These are phyloP conservation scores for Cancer borealis DNA, from an alignment of 2,888 invertebrate species.

Conservation along the genomic window DNA sequence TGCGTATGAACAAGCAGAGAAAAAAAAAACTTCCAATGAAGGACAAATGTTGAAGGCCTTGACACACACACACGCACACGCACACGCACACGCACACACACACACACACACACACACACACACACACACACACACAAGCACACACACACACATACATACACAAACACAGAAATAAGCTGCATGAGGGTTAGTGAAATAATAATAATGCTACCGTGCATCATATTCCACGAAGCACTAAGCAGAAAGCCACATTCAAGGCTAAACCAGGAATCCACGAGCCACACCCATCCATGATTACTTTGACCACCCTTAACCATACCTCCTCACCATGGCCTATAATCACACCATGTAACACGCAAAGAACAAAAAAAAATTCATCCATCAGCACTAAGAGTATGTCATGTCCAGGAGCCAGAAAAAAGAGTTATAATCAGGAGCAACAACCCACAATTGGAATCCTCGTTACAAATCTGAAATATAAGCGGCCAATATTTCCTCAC, in stretches of 20 bases:
- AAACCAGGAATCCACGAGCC: background rate
- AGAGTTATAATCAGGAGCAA: background rate
- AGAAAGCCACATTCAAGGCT: background rate
- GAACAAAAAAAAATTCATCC: background rate
- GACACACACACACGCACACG: conserved; percentile 15
- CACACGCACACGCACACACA: conserved; percentile 32
- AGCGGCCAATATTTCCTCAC: background rate
- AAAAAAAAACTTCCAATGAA: too few species aligned
- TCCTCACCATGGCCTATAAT: background rate
- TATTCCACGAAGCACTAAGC: background rate
- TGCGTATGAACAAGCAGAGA: too few species aligned
- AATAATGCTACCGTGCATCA: background rate
- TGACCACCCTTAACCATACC: too few species aligned
- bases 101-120: conserved; percentile 32
- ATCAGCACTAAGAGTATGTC: background rate
- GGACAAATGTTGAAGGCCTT: background rate
- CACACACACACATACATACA: background rate
- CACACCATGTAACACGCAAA: background rate
- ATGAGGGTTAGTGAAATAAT: background rate
- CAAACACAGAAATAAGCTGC: background rate
- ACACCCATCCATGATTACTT: too few species aligned
- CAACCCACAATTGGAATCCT: conserved; percentile 20
- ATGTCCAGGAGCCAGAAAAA: background rate
- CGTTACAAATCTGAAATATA: background rate
- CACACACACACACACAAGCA: background rate